Evolutionary conservation across 2,888 invertebrate species (phyloP), one percentile per base, ranked within the genome.

Genomic region (Ethmia dodecea): DNA sequence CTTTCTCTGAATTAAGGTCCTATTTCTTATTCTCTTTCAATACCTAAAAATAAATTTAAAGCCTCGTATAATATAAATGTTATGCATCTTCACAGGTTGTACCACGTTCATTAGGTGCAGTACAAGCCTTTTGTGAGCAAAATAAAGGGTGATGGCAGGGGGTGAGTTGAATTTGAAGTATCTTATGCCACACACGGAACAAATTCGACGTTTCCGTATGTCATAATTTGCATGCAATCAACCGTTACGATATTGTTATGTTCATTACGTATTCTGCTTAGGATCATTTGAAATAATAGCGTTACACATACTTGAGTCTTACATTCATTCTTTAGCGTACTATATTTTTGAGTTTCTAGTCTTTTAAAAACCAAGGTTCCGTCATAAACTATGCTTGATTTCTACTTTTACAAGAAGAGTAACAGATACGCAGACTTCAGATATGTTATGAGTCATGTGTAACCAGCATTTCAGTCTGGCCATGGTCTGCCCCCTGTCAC

Each of bases 161-260:
- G 68, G 70, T 61, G 66, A 54, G 49, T 53, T 54, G 55, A 46
- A 47, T 49, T 45, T 31, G 38, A 35, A 40, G 43, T 55, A 55
- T 59, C 60, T 65, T 56, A 51, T 46, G 51, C 48, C 62, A 53
- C 52, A 56, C 52, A 60, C 45, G 55, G 55, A 54, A 60, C 62
- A 65, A 67, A 66, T 65, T 67, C 60, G 56, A 57, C 56, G 55
- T 64, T 69, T 66, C 69, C 67, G 46, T 65, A 55, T 64, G 61
- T 61, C 61, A 60, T 68, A 68, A 72, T 72, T 70, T 70, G 70
- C 69, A 67, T 71, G 68, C 58, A 69, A 72, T 71, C 71, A 71
- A 62, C 62, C 60, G 65, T 67, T 56, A 60, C 56, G 43, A 36
- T 42, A 46, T 51, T 53, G 42, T 42, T 42, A 18, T 18, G 16